Percentiles rank a stretch among this genome's conserved stretches.
Evolutionary conservation across 2,113 vertebrate genomes (phyloP).

Genomic region (Microcebus griseorufus): DNA sequence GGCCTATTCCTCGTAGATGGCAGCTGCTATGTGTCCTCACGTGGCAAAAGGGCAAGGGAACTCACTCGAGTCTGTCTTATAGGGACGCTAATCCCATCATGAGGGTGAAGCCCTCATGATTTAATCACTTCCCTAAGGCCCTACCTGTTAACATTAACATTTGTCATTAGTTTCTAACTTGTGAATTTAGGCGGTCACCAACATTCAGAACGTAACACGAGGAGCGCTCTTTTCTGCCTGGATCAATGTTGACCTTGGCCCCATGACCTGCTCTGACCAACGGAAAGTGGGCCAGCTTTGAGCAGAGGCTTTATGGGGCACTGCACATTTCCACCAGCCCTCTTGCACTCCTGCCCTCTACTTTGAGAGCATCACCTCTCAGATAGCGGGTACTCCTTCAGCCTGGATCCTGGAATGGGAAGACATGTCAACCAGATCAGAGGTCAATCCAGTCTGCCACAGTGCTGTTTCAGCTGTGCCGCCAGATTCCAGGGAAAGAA

Average conservation of each 20-base stretch:
- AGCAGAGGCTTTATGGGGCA: neutral
- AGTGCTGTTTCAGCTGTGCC: neutral
- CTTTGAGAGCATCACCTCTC: neutral
- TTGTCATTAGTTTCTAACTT: neutral
- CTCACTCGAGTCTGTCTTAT: no score
- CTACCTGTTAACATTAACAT: neutral
- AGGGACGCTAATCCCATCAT: neutral
- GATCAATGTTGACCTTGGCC: accelerated
- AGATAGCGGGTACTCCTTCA: neutral
- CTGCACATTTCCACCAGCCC: neutral
- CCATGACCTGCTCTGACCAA: neutral
- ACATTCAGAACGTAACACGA: neutral
- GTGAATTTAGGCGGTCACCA: neutral
- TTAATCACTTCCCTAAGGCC: neutral
- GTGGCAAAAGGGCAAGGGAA: neutral
- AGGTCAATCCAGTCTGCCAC: neutral
- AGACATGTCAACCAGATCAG: accelerated
- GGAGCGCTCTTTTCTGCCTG: neutral
- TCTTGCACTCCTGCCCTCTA: neutral
- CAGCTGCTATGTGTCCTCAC: neutral
- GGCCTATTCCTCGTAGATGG: neutral
- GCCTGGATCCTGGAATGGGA: neutral
- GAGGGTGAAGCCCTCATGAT: neutral
- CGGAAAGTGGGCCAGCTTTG: neutral
- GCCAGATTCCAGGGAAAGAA: neutral